These are phyloP conservation scores for Leucophenga montana DNA, from an alignment of 2,888 invertebrate genomes.

Conservation along the genomic window DNA sequence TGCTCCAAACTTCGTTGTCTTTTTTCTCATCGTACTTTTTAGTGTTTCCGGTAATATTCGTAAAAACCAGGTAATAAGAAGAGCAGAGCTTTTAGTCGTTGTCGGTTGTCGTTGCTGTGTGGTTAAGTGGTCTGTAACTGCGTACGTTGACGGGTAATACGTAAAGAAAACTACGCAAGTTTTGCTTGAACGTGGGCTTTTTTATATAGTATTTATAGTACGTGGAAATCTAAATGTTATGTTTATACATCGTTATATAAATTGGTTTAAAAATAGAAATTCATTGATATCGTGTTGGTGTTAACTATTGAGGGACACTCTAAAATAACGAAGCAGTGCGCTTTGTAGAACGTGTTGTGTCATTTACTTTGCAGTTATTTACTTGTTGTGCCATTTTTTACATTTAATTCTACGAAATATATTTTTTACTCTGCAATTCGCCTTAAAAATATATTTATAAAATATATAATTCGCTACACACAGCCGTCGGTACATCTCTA, in stretches of 20 bases:
- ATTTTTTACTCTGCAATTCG: too few relatives aligned
- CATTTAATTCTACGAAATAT: too few relatives aligned
- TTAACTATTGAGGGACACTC: too few relatives aligned
- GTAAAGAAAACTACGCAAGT: slow-evolving; percentile 8
- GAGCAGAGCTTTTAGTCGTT: slow-evolving; percentile 71
- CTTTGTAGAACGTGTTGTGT: too few relatives aligned
- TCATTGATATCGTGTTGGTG: too few relatives aligned
- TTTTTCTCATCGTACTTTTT: background rate
- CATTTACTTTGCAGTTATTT: too few relatives aligned
- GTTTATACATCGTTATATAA: background rate
- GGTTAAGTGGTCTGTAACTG: slow-evolving; percentile 50
- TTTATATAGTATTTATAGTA: background rate
- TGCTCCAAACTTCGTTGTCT: background rate
- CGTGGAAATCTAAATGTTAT: background rate
- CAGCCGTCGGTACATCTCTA: too few relatives aligned
- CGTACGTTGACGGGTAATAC: background rate
- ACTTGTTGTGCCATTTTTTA: too few relatives aligned
- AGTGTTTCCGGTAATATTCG: slow-evolving; percentile 29
- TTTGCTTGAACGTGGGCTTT: background rate
- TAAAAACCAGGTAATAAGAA: slow-evolving; percentile 68
- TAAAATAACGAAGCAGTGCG: too few relatives aligned
- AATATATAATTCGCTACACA: too few relatives aligned
- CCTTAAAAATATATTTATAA: too few relatives aligned
- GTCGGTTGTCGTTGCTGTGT: slow-evolving; percentile 70
- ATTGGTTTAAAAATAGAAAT: background rate